Evolutionary conservation across 2,888 invertebrate species (phyloP), one percentile per base, ranked within the genome.

Genomic region (Smittia aterrima): DNA sequence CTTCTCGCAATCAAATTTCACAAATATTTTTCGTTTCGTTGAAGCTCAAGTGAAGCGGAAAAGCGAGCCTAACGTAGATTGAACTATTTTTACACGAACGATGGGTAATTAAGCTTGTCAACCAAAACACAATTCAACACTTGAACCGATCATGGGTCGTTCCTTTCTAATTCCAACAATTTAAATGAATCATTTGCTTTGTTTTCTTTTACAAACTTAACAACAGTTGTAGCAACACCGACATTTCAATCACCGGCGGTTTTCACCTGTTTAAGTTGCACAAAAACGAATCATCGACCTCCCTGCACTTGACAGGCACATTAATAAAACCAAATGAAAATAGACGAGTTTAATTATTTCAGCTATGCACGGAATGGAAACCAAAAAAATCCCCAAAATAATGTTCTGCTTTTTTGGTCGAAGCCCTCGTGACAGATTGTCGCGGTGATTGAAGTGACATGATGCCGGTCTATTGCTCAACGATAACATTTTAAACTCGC

Each of bases 281-380:
- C 47, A 2, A n/a, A 38, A 47, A 16, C 47, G 16, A 47, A 32
- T 32, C 47, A 47, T 47, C 16, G 13, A 16, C 32, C 16, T 6
- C 47, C 47, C 47, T 47, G 47, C 47, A 47, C 47, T 47, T 47
- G 47, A 47, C 47, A 47, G 38, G 13, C 16, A 3, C 47, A 47
- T 47, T 47, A 47, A 47, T 47, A 47, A 47, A 47, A 47, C n/a
- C 47, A 47, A 47, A 47, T 47, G 16, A 47, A 47, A 47, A 47
- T n/a, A 16, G 13, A 4, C 16, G 47, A n/a, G 47, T 47, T 32
- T 32, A 32, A 32, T 32, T 32, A 32, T 32, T 6, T 32, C 32
- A 32, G 32, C 32, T 3, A 32, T 32, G 32, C 32, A 32, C 9
- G 32, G 9, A 32, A 32, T 32, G 32, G 9, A 32, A 32, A 32